phyloP scores from a whole-genome alignment of 2,888 invertebrate species.

The Neelides folsomi region DNA sequence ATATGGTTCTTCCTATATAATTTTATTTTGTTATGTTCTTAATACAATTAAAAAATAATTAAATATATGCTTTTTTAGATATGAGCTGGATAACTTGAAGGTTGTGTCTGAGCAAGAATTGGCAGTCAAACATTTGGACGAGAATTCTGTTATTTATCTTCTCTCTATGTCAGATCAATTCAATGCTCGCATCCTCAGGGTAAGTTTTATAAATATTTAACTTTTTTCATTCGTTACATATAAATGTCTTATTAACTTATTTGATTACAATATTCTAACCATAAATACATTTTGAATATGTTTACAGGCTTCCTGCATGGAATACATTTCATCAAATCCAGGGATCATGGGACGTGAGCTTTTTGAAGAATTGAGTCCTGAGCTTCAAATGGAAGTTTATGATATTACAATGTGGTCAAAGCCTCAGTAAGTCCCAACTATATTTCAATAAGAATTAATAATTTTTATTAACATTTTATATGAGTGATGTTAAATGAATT shows the following conservation, averaged over 20 bases:
- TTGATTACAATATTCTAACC: too few relatives aligned
- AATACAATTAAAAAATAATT: too few relatives aligned
- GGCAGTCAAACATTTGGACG: constrained; percentile 45
- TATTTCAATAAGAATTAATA: neutral
- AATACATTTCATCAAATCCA: constrained; percentile 44
- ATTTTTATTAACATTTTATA: neutral
- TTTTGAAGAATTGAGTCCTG: constrained; percentile 46
- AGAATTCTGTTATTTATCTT: constrained; percentile 51
- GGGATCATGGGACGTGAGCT: constrained; percentile 45
- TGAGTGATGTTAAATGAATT: neutral
- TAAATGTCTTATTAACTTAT: too few relatives aligned
- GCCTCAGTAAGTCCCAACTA: constrained; percentile 33
- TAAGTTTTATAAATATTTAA: constrained; percentile 34
- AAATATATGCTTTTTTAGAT: constrained; percentile 34
- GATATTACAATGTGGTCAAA: constrained; percentile 41
- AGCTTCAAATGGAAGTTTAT: constrained; percentile 47
- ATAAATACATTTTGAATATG: too few relatives aligned
- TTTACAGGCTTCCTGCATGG: constrained; percentile 42
- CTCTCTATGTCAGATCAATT: constrained; percentile 54
- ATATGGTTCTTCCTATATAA: too few relatives aligned
- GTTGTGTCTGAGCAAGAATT: constrained; percentile 50
- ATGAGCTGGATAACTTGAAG: constrained; percentile 50
- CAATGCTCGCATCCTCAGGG: constrained; percentile 46
- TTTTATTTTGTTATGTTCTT: too few relatives aligned
- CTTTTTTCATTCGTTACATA: neutral